phyloP scores from a whole-genome alignment of 2,797 vertebrate species.

The Merluccius polli region DNA sequence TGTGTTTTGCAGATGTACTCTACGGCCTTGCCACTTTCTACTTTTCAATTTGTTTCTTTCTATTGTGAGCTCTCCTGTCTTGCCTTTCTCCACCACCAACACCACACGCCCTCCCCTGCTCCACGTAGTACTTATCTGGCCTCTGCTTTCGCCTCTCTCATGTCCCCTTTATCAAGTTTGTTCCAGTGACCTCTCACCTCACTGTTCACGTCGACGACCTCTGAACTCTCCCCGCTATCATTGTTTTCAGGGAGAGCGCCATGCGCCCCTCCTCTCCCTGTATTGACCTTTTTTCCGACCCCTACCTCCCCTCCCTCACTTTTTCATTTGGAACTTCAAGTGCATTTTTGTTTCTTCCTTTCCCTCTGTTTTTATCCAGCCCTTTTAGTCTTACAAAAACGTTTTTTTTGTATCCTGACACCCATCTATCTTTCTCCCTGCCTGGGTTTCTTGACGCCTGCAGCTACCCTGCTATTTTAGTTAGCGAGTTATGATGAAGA shows the following conservation, averaged over 20 bases:
- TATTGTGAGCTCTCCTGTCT: slow-evolving; percentile 22
- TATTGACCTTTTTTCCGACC: background rate
- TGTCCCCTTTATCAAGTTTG: background rate
- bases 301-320: background rate
- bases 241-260: background rate
- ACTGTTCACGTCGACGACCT: background rate
- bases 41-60: slow-evolving; percentile 16
- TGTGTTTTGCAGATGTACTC: background rate
- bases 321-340: background rate
- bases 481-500: background rate
- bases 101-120: background rate
- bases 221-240: background rate
- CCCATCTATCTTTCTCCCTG: background rate
- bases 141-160: background rate
- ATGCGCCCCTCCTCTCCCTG: background rate
- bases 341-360: background rate
- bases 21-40: slow-evolving; percentile 6
- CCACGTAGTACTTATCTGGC: background rate
- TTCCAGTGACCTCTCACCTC: background rate
- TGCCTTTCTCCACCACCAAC: background rate
- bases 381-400: too few relatives aligned
- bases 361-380: background rate
- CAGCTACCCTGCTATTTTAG: background rate
- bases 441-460: background rate
- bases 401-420: background rate